Evolutionary conservation across 1,140 invertebrate species (phyloP).

Genomic region (Ylistrum balloti): DNA sequence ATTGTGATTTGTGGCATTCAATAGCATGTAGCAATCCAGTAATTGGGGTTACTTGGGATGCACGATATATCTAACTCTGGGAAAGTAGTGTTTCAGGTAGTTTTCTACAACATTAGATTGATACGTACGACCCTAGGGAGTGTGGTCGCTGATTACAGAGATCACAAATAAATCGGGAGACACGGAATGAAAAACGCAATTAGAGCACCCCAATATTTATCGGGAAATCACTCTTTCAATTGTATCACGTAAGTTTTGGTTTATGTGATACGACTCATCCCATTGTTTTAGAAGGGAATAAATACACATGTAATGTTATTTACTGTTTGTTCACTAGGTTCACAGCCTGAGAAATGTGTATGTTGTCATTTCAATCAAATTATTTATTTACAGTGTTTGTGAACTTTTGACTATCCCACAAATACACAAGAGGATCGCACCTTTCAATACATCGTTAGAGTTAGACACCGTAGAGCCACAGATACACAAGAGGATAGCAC

Average conservation of each 20-base stretch:
- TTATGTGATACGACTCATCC: too few species aligned
- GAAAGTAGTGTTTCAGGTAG: not conserved
- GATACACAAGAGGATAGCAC: too few species aligned
- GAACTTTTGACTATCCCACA: too few species aligned
- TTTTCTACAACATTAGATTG: not conserved
- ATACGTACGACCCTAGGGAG: not conserved
- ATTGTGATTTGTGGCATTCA: not conserved
- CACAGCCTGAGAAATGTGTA: too few species aligned
- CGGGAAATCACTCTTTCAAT: not conserved
- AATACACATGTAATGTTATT: too few species aligned
- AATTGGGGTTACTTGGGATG: not conserved
- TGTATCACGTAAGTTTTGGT: not conserved
- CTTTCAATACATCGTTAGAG: too few species aligned
- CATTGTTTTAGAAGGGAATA: too few species aligned
- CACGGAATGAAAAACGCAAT: not conserved
- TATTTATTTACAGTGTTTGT: too few species aligned
- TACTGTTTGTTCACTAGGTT: too few species aligned
- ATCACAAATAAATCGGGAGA: not conserved
- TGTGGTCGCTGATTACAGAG: not conserved
- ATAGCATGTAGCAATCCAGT: not conserved
- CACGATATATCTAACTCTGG: not conserved
- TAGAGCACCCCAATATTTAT: not conserved
- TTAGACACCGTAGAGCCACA: too few species aligned
- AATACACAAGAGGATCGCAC: too few species aligned
- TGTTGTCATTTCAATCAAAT: too few species aligned